Conservation (phyloP, 2,797 vertebrate species). For the Chanos chanos region DNA sequence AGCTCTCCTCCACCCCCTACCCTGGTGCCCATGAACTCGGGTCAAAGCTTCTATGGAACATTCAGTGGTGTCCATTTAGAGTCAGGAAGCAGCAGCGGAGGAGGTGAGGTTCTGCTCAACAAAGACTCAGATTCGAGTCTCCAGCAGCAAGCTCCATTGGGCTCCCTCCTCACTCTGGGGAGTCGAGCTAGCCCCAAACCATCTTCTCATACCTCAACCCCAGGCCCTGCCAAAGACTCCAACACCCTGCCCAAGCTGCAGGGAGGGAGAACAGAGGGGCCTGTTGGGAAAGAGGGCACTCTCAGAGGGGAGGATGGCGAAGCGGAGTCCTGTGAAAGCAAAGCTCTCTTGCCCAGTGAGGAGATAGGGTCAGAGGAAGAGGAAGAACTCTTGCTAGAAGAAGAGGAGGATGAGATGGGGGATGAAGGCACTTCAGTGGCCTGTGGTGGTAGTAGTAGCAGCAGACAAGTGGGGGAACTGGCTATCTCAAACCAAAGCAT, state of each 20-base stretch:
- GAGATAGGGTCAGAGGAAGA: slow-evolving; percentile 69
- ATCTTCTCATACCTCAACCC: slow-evolving; percentile 86
- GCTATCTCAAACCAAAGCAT: slow-evolving; percentile 99
- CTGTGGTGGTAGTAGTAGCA: slow-evolving; percentile 80
- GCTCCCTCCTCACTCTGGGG: slow-evolving; percentile 85
- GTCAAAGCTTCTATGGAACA: slow-evolving; percentile 98
- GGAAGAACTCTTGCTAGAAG: slow-evolving; percentile 73
- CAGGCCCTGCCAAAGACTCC: slow-evolving; percentile 92
- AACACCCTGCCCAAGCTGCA: slow-evolving; percentile 67
- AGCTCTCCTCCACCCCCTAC: slow-evolving; percentile 87
- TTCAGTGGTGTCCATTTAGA: slow-evolving; percentile 98
- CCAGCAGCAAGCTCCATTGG: slow-evolving; percentile 76
- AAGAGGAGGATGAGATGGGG: slow-evolving; percentile 86
- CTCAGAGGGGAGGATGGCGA: slow-evolving; percentile 73
- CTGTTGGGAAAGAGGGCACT: slow-evolving; percentile 72
- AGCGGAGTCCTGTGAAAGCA: slow-evolving; percentile 78
- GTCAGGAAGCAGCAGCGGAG: slow-evolving; percentile 69
- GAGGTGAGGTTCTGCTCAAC: slow-evolving; percentile 75
- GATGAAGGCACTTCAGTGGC: slow-evolving; percentile 78
- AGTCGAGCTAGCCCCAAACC: slow-evolving; percentile 81
- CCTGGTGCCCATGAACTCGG: slow-evolving; percentile 89
- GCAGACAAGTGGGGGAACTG: slow-evolving; percentile 85
- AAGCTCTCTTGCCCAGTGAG: slow-evolving; percentile 79
- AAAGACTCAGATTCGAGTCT: slow-evolving; percentile 78
- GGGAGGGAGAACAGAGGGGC: slow-evolving; percentile 77